phyloP scores from a whole-genome alignment of 2,113 vertebrate species.

The Lamprotornis superbus region DNA sequence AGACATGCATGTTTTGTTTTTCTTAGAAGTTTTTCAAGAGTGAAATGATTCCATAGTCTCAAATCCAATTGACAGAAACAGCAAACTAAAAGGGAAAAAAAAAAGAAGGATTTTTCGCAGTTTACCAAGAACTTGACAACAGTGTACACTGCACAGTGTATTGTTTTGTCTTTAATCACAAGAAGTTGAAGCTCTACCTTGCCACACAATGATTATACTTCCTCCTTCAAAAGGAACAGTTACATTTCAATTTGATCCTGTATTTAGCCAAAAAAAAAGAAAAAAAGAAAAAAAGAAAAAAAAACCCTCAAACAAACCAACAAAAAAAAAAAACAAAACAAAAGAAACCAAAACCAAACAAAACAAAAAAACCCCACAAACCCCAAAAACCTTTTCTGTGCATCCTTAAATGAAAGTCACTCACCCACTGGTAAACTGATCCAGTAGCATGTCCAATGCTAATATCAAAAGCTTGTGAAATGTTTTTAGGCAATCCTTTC shows the following conservation, averaged over 20 bases:
- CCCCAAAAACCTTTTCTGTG: neutral
- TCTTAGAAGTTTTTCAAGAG: neutral
- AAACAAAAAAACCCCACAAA: too few species aligned
- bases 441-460: slow-evolving; percentile 10
- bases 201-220: neutral
- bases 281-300: neutral
- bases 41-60: slow-evolving; percentile 12
- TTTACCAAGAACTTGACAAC: neutral
- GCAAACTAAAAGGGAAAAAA: neutral
- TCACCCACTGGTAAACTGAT: slow-evolving; percentile 47
- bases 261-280: neutral
- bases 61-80: slow-evolving; percentile 21
- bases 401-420: slow-evolving; percentile 56
- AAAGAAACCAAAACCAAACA: too few species aligned
- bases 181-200: neutral
- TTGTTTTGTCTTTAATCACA: slow-evolving; percentile 5
- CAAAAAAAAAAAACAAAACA: neutral
- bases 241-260: slow-evolving; percentile 25
- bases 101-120: neutral
- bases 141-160: neutral
- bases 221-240: slow-evolving; percentile 21
- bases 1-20: slow-evolving; percentile 46
- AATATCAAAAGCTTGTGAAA: slow-evolving; percentile 63
- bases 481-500: slow-evolving; percentile 76
- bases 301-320: neutral